These are phyloP conservation scores for Phaetusa simplex DNA, from an alignment of 2,113 vertebrate species.

Conservation along the genomic window DNA sequence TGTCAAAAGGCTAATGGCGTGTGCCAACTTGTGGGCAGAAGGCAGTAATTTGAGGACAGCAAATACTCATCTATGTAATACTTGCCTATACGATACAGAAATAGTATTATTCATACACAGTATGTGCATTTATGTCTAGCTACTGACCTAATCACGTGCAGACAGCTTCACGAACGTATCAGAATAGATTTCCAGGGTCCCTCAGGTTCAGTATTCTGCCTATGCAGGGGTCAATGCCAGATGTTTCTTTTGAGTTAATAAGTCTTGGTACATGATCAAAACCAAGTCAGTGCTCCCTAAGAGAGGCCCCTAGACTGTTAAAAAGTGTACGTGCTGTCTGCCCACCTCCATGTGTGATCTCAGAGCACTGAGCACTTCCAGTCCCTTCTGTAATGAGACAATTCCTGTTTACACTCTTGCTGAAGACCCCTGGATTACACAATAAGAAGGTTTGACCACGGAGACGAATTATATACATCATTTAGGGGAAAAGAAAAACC, in stretches of 20 bases:
- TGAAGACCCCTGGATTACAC: background rate
- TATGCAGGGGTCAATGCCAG: background rate
- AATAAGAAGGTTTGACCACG: background rate
- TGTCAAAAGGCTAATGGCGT: background rate
- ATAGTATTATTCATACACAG: background rate
- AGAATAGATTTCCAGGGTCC: background rate
- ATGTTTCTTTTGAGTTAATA: background rate
- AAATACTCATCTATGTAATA: background rate
- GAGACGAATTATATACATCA: background rate
- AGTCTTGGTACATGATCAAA: background rate
- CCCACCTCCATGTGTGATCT: conserved; percentile 42
- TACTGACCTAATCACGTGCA: background rate
- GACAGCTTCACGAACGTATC: background rate
- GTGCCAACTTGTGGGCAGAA: background rate
- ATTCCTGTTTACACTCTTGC: conserved; percentile 25
- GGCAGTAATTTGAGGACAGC: background rate
- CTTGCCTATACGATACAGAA: background rate
- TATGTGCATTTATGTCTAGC: background rate
- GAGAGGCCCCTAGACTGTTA: background rate
- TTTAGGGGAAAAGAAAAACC: background rate
- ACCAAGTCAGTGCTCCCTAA: background rate
- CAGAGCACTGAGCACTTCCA: conserved; percentile 48
- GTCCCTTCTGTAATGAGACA: conserved; percentile 11
- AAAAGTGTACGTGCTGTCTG: background rate
- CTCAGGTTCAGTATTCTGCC: background rate